Evolutionary conservation across 2,797 vertebrate genomes (phyloP).

Genomic region (Rachycentron canadum): DNA sequence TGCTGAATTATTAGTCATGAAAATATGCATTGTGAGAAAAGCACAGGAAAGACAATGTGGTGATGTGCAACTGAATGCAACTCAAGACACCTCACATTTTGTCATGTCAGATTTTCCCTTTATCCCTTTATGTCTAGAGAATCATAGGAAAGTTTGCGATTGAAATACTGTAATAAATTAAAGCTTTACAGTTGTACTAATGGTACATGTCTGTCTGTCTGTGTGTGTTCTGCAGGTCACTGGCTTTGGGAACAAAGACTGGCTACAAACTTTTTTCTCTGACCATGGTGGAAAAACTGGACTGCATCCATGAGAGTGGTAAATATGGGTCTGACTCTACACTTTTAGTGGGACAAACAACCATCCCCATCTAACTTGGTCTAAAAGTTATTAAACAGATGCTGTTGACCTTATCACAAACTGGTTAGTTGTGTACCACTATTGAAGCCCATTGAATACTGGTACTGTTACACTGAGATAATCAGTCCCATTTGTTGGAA

Average conservation of each 20-base stretch:
- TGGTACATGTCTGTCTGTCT: constrained; percentile 30
- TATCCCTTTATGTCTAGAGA: background rate
- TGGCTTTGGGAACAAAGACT: constrained; percentile 91
- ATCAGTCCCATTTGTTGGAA: background rate
- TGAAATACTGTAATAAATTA: background rate
- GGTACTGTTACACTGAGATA: background rate
- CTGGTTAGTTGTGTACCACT: background rate
- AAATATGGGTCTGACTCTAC: constrained; percentile 67
- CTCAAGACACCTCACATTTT: background rate
- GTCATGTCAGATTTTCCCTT: background rate
- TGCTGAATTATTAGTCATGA: no score
- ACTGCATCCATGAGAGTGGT: constrained; percentile 95
- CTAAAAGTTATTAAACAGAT: background rate
- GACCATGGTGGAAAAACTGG: constrained; percentile 93
- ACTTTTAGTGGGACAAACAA: background rate
- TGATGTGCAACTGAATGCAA: background rate
- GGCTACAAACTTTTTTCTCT: constrained; percentile 94
- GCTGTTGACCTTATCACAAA: no score
- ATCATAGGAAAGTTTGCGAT: background rate
- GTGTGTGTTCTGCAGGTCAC: constrained; percentile 84
- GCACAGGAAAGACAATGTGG: background rate
- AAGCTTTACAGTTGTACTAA: background rate
- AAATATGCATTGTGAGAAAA: no score
- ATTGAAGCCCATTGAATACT: background rate
- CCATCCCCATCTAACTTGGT: background rate